Evolutionary conservation across 2,888 invertebrate species (phyloP).

Genomic region (Noctua janthina): DNA sequence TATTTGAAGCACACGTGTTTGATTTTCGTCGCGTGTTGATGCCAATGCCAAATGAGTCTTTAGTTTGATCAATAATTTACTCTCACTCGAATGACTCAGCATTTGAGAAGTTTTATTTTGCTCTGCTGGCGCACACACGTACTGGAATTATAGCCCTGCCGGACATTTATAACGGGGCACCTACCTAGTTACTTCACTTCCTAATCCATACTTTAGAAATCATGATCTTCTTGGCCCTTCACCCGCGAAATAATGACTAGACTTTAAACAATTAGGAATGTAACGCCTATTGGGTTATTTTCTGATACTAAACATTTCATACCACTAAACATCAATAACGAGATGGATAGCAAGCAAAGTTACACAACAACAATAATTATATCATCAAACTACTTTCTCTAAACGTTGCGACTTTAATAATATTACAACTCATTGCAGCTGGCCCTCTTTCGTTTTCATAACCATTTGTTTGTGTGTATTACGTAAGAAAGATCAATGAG

Average conservation of each 20-base stretch:
- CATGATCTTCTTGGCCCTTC: not conserved
- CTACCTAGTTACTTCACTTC: not conserved
- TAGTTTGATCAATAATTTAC: conserved; percentile 37
- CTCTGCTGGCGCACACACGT: not conserved
- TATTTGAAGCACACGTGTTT: conserved; percentile 53
- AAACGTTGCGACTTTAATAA: conserved; percentile 21
- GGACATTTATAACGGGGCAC: not conserved
- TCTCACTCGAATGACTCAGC: conserved; percentile 34
- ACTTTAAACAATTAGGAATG: not conserved
- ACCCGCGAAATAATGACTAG: not conserved
- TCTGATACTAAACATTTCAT: not conserved
- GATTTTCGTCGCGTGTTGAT: conserved; percentile 36
- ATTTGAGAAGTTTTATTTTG: conserved; percentile 15
- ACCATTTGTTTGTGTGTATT: conserved; percentile 45
- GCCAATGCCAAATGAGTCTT: conserved; percentile 49
- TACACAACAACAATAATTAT: conserved; percentile 50
- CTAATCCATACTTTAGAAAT: not conserved
- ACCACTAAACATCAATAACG: not conserved
- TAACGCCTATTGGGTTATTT: not conserved
- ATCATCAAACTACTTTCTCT: conserved; percentile 55
- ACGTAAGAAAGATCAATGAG: conserved; percentile 43
- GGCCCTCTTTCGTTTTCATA: conserved; percentile 22
- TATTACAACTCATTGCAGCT: conserved; percentile 20
- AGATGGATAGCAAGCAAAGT: conserved; percentile 31
- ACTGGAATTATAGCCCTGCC: not conserved